A percentile compares a stretch with the other conserved stretches of the same genome.
Conservation (phyloP, 2,797 vertebrate genomes). For the Propithecus deckenii region DNA sequence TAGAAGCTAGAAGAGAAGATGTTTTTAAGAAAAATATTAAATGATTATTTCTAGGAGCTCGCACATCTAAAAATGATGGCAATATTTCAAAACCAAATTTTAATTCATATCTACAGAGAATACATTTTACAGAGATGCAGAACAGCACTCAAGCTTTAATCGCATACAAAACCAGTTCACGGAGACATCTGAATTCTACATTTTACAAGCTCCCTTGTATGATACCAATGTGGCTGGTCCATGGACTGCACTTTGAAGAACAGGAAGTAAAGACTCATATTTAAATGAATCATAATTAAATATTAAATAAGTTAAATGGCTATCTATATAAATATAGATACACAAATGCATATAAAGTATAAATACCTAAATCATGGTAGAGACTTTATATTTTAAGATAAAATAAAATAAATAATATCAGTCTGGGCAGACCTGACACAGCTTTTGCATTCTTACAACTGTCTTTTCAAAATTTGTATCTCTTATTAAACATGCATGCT, state of each 20-base stretch:
- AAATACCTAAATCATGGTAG: background rate
- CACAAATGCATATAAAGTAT: background rate
- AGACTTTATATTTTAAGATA: background rate
- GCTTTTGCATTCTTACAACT: constrained; percentile 48
- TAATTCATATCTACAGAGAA: background rate
- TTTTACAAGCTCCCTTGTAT: rapidly evolving
- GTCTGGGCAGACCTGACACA: background rate
- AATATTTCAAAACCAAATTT: background rate
- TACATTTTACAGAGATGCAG: background rate
- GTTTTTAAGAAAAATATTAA: background rate
- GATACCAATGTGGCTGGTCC: rapidly evolving
- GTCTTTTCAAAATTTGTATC: constrained; percentile 14
- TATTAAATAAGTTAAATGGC: background rate
- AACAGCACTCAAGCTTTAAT: background rate
- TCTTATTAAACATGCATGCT: constrained; percentile 47
- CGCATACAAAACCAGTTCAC: background rate
- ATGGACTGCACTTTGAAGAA: background rate
- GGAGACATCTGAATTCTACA: background rate
- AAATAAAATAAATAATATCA: background rate
- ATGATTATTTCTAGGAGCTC: background rate
- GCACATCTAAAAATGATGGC: background rate
- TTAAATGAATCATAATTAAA: background rate
- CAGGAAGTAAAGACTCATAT: background rate
- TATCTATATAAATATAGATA: background rate
- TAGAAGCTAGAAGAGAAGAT: background rate